Evolutionary conservation across 2,888 invertebrate genomes (phyloP).

Genomic region (Drosophila austrosaltans): DNA sequence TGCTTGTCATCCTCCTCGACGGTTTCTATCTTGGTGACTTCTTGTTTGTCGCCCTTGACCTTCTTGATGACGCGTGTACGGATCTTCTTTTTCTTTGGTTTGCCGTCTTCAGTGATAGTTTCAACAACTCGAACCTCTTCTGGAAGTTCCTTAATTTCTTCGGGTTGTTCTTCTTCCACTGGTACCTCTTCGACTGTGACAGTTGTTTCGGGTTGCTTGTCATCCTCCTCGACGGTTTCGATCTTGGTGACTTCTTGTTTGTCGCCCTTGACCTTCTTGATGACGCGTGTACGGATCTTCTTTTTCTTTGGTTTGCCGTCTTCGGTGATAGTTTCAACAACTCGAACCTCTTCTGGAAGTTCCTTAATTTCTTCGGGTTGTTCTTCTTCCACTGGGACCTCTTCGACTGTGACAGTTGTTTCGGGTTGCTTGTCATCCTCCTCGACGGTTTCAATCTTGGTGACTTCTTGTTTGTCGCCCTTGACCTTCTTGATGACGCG

Average conservation of each 20-base stretch:
- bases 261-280: slow-evolving; percentile 42
- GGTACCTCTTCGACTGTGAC: slow-evolving; percentile 33
- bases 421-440: slow-evolving; percentile 32
- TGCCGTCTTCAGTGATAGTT: slow-evolving; percentile 25
- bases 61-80: slow-evolving; percentile 43
- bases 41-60: slow-evolving; percentile 44
- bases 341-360: slow-evolving; percentile 26
- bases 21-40: slow-evolving; percentile 40
- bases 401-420: slow-evolving; percentile 29
- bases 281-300: slow-evolving; percentile 41
- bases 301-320: slow-evolving; percentile 36
- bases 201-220: slow-evolving; percentile 29
- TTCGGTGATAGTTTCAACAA: slow-evolving; percentile 24
- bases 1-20: slow-evolving; percentile 42
- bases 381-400: slow-evolving; percentile 17
- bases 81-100: slow-evolving; percentile 33
- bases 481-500: slow-evolving; percentile 39
- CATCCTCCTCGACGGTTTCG: slow-evolving; percentile 39
- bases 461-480: slow-evolving; percentile 41
- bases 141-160: slow-evolving; percentile 34
- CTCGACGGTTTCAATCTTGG: slow-evolving; percentile 36
- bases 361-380: slow-evolving; percentile 18
- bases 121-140: slow-evolving; percentile 35
- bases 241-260: slow-evolving; percentile 42
- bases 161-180: slow-evolving; percentile 21